Evolutionary conservation across 2,797 vertebrate genomes (phyloP), one percentile per base, ranked within the genome.

Genomic region (Pogoniulus pusillus): DNA sequence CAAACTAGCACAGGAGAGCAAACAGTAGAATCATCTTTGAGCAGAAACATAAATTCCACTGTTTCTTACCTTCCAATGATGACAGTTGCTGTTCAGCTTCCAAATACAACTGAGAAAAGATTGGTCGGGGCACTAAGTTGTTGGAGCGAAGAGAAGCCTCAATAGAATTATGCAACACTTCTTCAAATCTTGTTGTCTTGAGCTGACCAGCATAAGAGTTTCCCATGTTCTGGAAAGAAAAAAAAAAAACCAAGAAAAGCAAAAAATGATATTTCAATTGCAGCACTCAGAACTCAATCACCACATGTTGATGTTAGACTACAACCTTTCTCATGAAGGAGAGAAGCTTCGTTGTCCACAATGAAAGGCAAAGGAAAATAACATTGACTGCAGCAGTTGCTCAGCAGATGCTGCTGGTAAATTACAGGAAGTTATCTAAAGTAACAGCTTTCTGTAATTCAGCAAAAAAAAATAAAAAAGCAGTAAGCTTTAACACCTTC

Each of bases 121-220:
- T 96, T 6, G 99, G 99, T 80, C 98, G 97, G 57, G 99, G 99
- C 53, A 98, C 98, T 34, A 99, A 97, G 55, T 97, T 98, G 97
- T 97, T 99, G 37, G 99, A 99, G 63, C 99, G 98, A 81, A 99
- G 98, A 13, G 99, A 99, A 4, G 99, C 99, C 96, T 99, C 99
- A 3, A 99, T 99, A 87, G 99, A 99, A 96, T 97, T 99, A 96
- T 99, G 99, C 65, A 99, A 97, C 22, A 99, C 98, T 96, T 99
- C 99, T 95, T 99, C 98, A 62, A 99, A 99, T 49, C 99, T 98
- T 0, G 98, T 98, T 65, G 98, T 98, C 97, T 98, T 98, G 94
- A 99, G 98, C 96, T 99, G 99, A 43, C 99, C 99, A 4, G 99
- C 98, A 2, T 99, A 99, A 4, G 99, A 99, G 97, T 99, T 99